Evolutionary conservation across 1,140 invertebrate species (phyloP).

Genomic region (Zaprionus taronus): DNA sequence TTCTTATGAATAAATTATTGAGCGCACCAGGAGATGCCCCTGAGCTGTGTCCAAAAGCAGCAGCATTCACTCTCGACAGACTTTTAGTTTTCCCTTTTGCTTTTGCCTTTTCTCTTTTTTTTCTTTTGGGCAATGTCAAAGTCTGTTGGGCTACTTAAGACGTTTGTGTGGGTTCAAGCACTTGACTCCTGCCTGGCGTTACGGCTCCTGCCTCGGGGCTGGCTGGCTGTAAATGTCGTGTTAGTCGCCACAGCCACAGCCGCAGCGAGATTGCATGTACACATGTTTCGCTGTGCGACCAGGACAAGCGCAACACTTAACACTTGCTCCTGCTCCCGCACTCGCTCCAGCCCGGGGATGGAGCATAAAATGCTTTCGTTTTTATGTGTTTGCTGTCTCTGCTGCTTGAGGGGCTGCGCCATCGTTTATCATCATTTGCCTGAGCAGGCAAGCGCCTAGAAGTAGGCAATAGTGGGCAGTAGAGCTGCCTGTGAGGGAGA

Average conservation of each 20-base stretch:
- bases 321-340: slow-evolving; percentile 22
- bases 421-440: slow-evolving; percentile 44
- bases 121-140: slow-evolving; percentile 5
- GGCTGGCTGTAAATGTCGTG: slow-evolving; percentile 18
- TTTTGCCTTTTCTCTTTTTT: background rate
- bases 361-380: slow-evolving; percentile 30
- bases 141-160: slow-evolving; percentile 30
- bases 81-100: slow-evolving; percentile 1
- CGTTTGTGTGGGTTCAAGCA: slow-evolving; percentile 25
- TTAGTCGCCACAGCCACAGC: slow-evolving; percentile 4
- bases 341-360: background rate
- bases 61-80: background rate
- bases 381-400: slow-evolving; percentile 8
- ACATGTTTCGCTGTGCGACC: slow-evolving; percentile 32
- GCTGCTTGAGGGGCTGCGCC: background rate
- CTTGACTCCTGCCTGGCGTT: slow-evolving; percentile 26
- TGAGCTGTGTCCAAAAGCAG: slow-evolving; percentile 1
- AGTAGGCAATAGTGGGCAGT: slow-evolving; percentile 18
- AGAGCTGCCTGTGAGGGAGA: too few relatives aligned
- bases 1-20: slow-evolving; percentile 79
- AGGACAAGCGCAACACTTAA: slow-evolving; percentile 34
- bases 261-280: slow-evolving; percentile 25
- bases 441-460: background rate
- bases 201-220: background rate
- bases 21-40: slow-evolving; percentile 18